Evolutionary conservation across 1,140 invertebrate species (phyloP), one percentile per base, ranked within the genome.

Genomic region (Drosophila pallidifrons): DNA sequence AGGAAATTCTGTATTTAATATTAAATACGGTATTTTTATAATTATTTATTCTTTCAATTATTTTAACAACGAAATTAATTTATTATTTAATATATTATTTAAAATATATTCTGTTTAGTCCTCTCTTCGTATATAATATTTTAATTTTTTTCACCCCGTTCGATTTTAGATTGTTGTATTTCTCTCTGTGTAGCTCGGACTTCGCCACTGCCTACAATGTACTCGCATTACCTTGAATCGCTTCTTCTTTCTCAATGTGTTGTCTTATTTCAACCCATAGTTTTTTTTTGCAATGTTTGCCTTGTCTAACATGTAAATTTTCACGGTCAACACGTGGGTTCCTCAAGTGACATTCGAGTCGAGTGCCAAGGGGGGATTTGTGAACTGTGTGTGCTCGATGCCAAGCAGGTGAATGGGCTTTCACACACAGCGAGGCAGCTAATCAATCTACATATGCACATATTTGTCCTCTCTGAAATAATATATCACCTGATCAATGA

Each of bases 301-400:
- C 54, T 67, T 72, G 55, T 63, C 30, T 72, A 65, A 61, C 57
- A 43, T 77, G 49, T 49, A 69, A 77, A 69, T 69, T 80, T 80
- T 80, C 77, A 80, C 75, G 75, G 77, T 80, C 77, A 80, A n/a
- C 75, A 60, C 73, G 55, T 76, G 73, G 73, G 61, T 30, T 47
- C 16, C 35, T 25, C 61, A 60, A 79, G 72, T 75, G 63, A 58
- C 73, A 46, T 68, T 35, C 64, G 52, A 64, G 38, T 64, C 59
- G 51, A 59, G 38, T 20, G 46, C 28, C 2, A 4, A 16, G 16
- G 58, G 10, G 7, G 28, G 41, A 30, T 20, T 47, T 54, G 66
- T 61, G 57, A 52, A 52, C 67, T 46, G 25, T 32, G 32, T 38
- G 16, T 25, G 35, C 8, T 38, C 47, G 60, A 63, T 63, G 47